These are phyloP conservation scores for Gari tellinella DNA, from an alignment of 2,888 invertebrate species.

Conservation along the genomic window DNA sequence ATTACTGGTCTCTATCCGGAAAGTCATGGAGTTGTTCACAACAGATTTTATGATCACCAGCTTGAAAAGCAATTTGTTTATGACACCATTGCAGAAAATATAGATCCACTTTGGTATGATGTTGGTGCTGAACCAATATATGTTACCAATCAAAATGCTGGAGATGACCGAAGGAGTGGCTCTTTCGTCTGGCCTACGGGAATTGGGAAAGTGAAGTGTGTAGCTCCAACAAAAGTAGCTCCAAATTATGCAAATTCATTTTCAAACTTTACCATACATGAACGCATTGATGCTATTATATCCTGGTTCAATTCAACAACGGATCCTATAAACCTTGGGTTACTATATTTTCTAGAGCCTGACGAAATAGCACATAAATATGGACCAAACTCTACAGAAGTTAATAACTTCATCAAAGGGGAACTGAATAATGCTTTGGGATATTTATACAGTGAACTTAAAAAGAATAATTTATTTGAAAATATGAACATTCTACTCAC, in stretches of 20 bases:
- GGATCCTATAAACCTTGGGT: conserved; percentile 88
- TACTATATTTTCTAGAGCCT: conserved; percentile 90
- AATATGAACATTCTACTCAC: conserved; percentile 88
- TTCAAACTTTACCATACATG: conserved; percentile 73
- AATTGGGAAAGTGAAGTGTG: conserved; percentile 85
- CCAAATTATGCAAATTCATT: conserved; percentile 73
- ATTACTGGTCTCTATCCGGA: conserved; percentile 87
- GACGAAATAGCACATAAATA: conserved; percentile 88
- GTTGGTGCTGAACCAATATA: conserved; percentile 82
- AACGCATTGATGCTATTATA: conserved; percentile 70
- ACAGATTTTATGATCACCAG: conserved; percentile 86
- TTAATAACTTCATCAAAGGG: conserved; percentile 85
- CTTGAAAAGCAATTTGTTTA: conserved; percentile 64
- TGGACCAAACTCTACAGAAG: conserved; percentile 83
- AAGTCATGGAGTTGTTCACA: conserved; percentile 89
- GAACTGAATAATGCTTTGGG: conserved; percentile 81
- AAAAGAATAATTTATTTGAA: conserved; percentile 85
- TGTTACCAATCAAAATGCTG: conserved; percentile 86
- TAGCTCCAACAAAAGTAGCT: conserved; percentile 58
- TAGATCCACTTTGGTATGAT: conserved; percentile 85
- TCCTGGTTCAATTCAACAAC: conserved; percentile 74
- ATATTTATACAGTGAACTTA: conserved; percentile 86
- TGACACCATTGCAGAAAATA: conserved; percentile 64
- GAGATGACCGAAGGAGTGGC: conserved; percentile 86
- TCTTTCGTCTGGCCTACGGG: conserved; percentile 90